Base-by-base conservation (phyloP, 2,888 invertebrate species). In the Dinocampus coccinellae region DNA sequence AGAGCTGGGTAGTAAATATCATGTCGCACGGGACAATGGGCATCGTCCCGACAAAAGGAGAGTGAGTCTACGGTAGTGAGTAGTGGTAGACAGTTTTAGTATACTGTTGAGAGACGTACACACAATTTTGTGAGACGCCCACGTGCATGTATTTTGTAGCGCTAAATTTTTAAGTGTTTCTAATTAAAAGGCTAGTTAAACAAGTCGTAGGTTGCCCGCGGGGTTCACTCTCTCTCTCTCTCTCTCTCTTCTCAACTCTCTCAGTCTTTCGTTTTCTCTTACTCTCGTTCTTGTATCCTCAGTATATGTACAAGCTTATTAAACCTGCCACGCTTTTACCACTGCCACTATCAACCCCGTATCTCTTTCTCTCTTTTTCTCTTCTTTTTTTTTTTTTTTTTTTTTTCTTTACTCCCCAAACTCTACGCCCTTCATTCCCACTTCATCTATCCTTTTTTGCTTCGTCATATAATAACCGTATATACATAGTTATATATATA, bases 131-230 rank as follows among this genome's bases (percentile, higher is more conserved):
- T 82, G 82, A 66, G 66, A 36, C 57, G 55, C 55, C 24, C 55
- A 76, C 81, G 33, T 82, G 83, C 81, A 81, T 83, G 82, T 84
- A 85, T 85, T 83, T 84, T 83, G 82, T 80, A 84, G 72, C 80
- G 85, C 80, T 88, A 85, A 88, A 88, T 88, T 88, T 88, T 88
- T 87, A 85, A 88, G 80, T 85, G 85, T 85, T 87, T 85, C 87
- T 88, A 88, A 88, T 88, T 88, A 88, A 88, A 88, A 87, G 86
- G 86, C 87, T 87, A 84, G 87, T 88, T 88, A 88, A 87, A 88
- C 87, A 88, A 86, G 86, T 81, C 80, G 75, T 77, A 74, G 76
- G 76, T 82, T 78, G 84, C 86, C 86, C 82, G 78, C 78, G 80
- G 84, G 85, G 78, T 67, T n/a, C 47, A 20, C 16, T 47, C 16